Base-by-base conservation (phyloP, 1,140 invertebrate species). In the Globodera ellingtonae region DNA sequence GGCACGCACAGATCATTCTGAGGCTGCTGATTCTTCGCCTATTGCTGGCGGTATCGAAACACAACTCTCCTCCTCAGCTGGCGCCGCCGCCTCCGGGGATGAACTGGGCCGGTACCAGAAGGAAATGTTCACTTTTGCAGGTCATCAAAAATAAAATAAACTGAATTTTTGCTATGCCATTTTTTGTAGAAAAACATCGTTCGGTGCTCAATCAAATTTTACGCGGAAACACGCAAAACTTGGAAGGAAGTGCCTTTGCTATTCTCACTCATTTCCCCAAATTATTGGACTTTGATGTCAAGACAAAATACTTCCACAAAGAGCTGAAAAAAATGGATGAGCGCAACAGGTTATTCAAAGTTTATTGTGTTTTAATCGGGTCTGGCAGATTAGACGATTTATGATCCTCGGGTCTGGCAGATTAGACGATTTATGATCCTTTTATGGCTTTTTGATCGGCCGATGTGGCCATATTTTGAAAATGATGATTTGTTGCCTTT, bases 181-280 rank as follows among this genome's bases (percentile, higher is more conserved):
- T 59, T 81, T 83, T 84, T 87, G n/a, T 88, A 93, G 94, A 96
- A 91, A 95, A 93, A 74, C 95, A 97, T 90, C 92, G 94, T 75
- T 94, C 94, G 10, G 95, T 97, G 48, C 90, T 97, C 13, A 97
- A 97, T 88, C 95, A 97, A 91, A 96, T 97, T 78, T 90, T 97
- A 47, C 92, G 95, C 6, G 94, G 95, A 90, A 94, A 94, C 3
- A 94, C 93, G 0, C 93, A 93, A 3, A 94, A 94, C 85, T 91
- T 96, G 9, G 94, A 95, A 87, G 94, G 81, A 44, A 94, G 86
- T 67, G 95, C 95, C 13, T 96, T 97, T 88, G 93, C 94, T 44
- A 94, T 96, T 0, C 91, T 97, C 3, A 94, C 95, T 6, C 94
- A 96, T 90, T 94, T 96, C 86, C 95, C 95, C 0, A 91, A 94